Evolutionary conservation across 2,888 invertebrate species (phyloP).

Genomic region (Philhelius pedissequus): DNA sequence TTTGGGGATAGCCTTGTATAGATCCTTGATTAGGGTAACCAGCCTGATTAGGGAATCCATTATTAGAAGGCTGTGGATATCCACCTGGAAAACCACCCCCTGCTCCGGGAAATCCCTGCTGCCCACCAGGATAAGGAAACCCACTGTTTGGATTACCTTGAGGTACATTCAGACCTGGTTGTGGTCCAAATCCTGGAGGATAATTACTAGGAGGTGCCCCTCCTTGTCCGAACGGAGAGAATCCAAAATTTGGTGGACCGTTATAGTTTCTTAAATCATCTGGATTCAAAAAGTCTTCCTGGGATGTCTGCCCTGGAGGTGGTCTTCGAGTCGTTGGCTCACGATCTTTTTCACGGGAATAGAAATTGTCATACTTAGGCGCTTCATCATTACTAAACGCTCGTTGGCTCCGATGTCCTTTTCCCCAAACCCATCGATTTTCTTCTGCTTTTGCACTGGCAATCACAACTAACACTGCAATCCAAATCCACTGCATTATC

Average conservation of each 20-base stretch:
- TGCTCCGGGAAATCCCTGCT: slow-evolving; percentile 64
- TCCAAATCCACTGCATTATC: slow-evolving; percentile 29
- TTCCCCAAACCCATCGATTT: slow-evolving; percentile 76
- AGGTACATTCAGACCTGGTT: slow-evolving; percentile 39
- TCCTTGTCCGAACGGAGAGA: slow-evolving; percentile 78
- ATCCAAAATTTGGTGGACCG: slow-evolving; percentile 42
- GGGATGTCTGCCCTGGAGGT: slow-evolving; percentile 73
- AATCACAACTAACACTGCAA: background rate
- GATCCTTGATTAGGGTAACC: slow-evolving; percentile 46
- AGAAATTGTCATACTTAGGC: slow-evolving; percentile 60
- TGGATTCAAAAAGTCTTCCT: slow-evolving; percentile 76
- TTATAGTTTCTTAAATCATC: slow-evolving; percentile 75
- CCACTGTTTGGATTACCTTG: slow-evolving; percentile 40
- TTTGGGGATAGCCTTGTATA: slow-evolving; percentile 24
- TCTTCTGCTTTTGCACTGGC: slow-evolving; percentile 65
- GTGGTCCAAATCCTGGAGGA: slow-evolving; percentile 70
- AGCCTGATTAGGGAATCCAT: slow-evolving; percentile 34
- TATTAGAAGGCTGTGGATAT: slow-evolving; percentile 29
- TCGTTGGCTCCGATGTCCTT: slow-evolving; percentile 70
- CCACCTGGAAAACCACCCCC: slow-evolving; percentile 61
- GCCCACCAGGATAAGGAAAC: slow-evolving; percentile 64
- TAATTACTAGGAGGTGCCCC: slow-evolving; percentile 80
- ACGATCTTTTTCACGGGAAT: slow-evolving; percentile 70
- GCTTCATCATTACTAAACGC: slow-evolving; percentile 69
- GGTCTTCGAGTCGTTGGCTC: slow-evolving; percentile 76